phyloP scores from a whole-genome alignment of 1,140 invertebrate genomes.

The honey bee (Apis mellifera) region Amel_HAv3.1 CM009931.2:3255501-3256000 shows the following conservation, averaged over 20 bases:
- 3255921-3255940: slow-evolving; percentile 59
- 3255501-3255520: too few species aligned
- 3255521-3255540: neutral
- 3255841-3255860: slow-evolving; percentile 76
- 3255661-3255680: slow-evolving; percentile 76
- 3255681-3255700: slow-evolving; percentile 75
- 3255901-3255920: slow-evolving; percentile 68
- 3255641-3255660: slow-evolving; percentile 26
- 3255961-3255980: slow-evolving; percentile 79
- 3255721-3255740: slow-evolving; percentile 69
- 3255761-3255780: slow-evolving; percentile 57
- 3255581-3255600: too few species aligned
- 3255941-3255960: slow-evolving; percentile 75
- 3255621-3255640: neutral
- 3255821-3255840: slow-evolving; percentile 77
- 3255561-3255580: too few species aligned
- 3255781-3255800: slow-evolving; percentile 70
- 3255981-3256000: slow-evolving; percentile 74
- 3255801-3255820: slow-evolving; percentile 66
- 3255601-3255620: too few species aligned
- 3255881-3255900: slow-evolving; percentile 61
- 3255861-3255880: slow-evolving; percentile 73
- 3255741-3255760: slow-evolving; percentile 58
- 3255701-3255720: slow-evolving; percentile 71
- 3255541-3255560: too few species aligned